These are phyloP conservation scores for Drosophila equinoxialis DNA, from an alignment of 1,140 invertebrate genomes.

Conservation along the genomic window DNA sequence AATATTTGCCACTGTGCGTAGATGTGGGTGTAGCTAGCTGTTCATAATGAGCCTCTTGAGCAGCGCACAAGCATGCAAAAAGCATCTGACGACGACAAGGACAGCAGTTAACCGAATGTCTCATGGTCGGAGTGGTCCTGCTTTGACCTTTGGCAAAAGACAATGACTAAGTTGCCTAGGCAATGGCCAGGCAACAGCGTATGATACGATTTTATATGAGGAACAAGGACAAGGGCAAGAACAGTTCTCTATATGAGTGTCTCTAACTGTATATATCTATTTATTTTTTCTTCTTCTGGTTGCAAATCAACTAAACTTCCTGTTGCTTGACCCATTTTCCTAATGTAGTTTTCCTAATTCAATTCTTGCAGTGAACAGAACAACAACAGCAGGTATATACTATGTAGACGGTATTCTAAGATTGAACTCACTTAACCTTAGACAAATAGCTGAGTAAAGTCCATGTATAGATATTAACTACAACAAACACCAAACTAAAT, in stretches of 20 bases:
- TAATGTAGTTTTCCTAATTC: slow-evolving; percentile 52
- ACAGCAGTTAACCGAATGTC: slow-evolving; percentile 21
- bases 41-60: slow-evolving; percentile 63
- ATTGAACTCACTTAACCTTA: neutral
- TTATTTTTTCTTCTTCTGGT: too few species aligned
- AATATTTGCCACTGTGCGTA: slow-evolving; percentile 4
- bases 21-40: slow-evolving; percentile 23
- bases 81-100: slow-evolving; percentile 42
- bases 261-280: neutral
- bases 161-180: slow-evolving; percentile 43
- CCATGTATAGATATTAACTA: too few species aligned
- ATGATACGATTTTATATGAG: neutral
- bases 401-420: neutral
- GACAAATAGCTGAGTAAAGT: too few species aligned
- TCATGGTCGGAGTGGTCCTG: slow-evolving; percentile 19
- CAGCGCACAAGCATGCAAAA: slow-evolving; percentile 56
- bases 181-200: slow-evolving; percentile 19
- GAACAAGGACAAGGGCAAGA: slow-evolving; percentile 6
- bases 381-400: neutral
- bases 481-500: too few species aligned
- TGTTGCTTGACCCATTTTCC: slow-evolving; percentile 59
- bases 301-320: slow-evolving; percentile 32
- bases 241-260: neutral
- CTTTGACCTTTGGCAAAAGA: slow-evolving; percentile 55
- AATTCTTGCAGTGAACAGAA: slow-evolving; percentile 41